Percentiles rank a stretch among this genome's conserved stretches.
phyloP scores from a whole-genome alignment of 2,888 invertebrate species.

The Autographa pulchrina region DNA sequence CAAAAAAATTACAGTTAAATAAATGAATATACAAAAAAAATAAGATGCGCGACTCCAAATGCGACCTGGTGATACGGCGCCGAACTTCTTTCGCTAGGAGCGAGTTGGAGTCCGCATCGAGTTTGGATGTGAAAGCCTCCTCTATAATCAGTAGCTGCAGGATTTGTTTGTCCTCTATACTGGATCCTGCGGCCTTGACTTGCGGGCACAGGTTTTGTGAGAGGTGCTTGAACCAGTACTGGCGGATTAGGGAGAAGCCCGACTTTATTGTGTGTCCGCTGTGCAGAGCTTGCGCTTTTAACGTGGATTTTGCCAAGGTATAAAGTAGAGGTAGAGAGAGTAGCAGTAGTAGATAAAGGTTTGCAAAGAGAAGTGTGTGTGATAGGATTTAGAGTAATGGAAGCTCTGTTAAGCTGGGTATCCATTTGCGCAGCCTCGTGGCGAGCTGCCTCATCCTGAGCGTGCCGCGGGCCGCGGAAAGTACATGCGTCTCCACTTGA shows the following conservation, averaged over 20 bases:
- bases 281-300: constrained; percentile 70
- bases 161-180: constrained; percentile 75
- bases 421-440: too few relatives aligned
- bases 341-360: too few relatives aligned
- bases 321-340: too few relatives aligned
- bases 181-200: constrained; percentile 68
- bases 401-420: too few relatives aligned
- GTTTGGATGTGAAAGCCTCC: constrained; percentile 55
- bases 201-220: constrained; percentile 81
- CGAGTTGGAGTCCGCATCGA: constrained; percentile 50
- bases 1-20: constrained; percentile 24
- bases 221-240: constrained; percentile 71
- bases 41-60: constrained; percentile 40
- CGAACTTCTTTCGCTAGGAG: constrained; percentile 25
- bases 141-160: constrained; percentile 69
- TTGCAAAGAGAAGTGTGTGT: too few relatives aligned
- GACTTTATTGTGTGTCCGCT: constrained; percentile 75
- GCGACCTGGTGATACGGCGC: constrained; percentile 26
- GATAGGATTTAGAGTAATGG: too few relatives aligned
- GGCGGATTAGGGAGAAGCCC: constrained; percentile 69
- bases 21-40: constrained; percentile 15
- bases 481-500: too few relatives aligned
- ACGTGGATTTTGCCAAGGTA: constrained; percentile 75
- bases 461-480: too few relatives aligned
- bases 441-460: too few relatives aligned